phyloP scores from a whole-genome alignment of 2,113 vertebrate genomes.

The Lota lota region DNA sequence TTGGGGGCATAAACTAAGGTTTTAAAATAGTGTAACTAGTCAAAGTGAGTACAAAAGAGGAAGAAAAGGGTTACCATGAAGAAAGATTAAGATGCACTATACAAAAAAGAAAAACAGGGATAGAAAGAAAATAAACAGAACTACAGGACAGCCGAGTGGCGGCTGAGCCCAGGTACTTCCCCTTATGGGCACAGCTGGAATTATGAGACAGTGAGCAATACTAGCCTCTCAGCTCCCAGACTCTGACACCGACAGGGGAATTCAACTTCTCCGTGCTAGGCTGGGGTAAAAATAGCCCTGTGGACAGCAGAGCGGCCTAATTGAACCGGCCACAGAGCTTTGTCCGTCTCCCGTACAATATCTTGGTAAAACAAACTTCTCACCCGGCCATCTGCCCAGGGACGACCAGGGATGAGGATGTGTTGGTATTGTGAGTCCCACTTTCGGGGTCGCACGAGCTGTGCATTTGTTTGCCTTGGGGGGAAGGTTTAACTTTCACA shows the following conservation, averaged over 20 bases:
- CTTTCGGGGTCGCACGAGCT: too few species aligned
- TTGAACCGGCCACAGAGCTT: slow-evolving; percentile 23
- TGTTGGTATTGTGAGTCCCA: too few species aligned
- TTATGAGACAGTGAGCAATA: slow-evolving; percentile 70
- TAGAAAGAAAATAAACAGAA: slow-evolving; percentile 65
- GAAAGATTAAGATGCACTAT: slow-evolving; percentile 37
- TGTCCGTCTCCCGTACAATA: not conserved
- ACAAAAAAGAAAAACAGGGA: slow-evolving; percentile 17
- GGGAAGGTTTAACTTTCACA: too few species aligned
- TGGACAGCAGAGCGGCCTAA: slow-evolving; percentile 33
- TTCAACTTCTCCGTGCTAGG: slow-evolving; percentile 58
- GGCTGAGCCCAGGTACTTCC: slow-evolving; percentile 68
- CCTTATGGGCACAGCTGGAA: slow-evolving; percentile 70
- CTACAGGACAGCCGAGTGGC: slow-evolving; percentile 52
- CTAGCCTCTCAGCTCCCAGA: slow-evolving; percentile 62
- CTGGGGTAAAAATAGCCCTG: slow-evolving; percentile 55
- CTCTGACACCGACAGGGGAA: slow-evolving; percentile 74
- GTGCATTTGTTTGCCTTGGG: too few species aligned
- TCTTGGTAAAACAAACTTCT: not conserved
- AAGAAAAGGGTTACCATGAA: slow-evolving; percentile 4
- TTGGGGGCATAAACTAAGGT: not conserved
- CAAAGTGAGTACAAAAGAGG: not conserved
- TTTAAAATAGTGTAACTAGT: not conserved
- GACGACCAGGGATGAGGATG: too few species aligned
- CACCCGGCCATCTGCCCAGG: too few species aligned